Evolutionary conservation across 2,888 invertebrate species (phyloP).

Genomic region (Aelia acuminata): DNA sequence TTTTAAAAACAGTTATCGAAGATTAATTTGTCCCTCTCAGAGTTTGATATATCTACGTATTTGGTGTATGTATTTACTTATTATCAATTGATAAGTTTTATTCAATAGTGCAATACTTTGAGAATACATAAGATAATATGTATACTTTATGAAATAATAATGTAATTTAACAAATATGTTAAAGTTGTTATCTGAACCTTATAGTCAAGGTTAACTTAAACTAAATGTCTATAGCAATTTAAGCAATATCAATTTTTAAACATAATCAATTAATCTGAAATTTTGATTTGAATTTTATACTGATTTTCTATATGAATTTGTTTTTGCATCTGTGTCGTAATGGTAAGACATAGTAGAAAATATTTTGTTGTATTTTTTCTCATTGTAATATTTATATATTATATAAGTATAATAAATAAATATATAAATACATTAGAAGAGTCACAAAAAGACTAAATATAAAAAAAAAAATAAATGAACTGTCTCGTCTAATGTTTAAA

Average conservation of each 20-base stretch:
- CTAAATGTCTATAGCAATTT: background rate
- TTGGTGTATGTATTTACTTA: background rate
- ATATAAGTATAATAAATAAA: no score
- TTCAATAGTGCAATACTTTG: background rate
- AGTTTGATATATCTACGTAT: background rate
- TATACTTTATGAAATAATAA: background rate
- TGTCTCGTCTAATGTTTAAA: background rate
- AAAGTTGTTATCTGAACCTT: background rate
- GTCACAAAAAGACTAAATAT: background rate
- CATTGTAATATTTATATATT: background rate
- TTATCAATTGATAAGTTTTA: background rate
- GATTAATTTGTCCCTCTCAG: background rate
- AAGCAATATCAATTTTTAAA: background rate
- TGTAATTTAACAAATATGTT: background rate
- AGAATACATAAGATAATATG: background rate
- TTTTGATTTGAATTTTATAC: background rate
- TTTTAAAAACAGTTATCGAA: background rate
- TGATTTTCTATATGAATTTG: background rate
- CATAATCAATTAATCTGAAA: background rate
- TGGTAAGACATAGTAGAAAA: background rate
- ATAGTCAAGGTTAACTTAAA: background rate
- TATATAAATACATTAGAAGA: no score
- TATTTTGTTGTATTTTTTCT: background rate
- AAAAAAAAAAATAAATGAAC: background rate
- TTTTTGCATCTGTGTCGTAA: background rate